Evolutionary conservation across 2,797 vertebrate genomes (phyloP).

Genomic region (Hydrophis major): DNA sequence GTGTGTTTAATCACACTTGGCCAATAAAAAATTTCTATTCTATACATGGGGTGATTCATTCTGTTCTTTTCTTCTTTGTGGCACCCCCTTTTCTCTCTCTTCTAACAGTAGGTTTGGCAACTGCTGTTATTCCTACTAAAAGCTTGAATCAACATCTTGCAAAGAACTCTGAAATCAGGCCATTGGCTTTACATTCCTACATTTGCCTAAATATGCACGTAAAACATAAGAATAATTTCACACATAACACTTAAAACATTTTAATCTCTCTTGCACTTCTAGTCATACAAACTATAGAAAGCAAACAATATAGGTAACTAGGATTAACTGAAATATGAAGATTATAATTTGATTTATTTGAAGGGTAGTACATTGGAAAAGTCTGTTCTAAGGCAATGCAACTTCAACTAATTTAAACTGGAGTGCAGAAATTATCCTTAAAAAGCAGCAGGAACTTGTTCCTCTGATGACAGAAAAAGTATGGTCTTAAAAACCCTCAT

Average conservation of each 20-base stretch:
- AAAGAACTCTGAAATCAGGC: not conserved
- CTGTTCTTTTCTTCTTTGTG: not conserved
- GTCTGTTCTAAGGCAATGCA: not conserved
- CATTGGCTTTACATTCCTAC: not conserved
- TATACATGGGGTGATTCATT: not conserved
- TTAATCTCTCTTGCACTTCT: not conserved
- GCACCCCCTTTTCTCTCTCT: not conserved
- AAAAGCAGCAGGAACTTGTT: not conserved
- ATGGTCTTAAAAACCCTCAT: not conserved
- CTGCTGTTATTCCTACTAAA: not conserved
- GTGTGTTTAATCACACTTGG: too few relatives aligned
- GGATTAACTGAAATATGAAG: not conserved
- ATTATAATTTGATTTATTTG: not conserved
- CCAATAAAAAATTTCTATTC: too few relatives aligned
- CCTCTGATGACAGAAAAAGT: not conserved
- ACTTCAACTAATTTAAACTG: not conserved
- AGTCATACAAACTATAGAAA: not conserved
- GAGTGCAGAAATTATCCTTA: not conserved
- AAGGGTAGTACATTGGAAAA: not conserved
- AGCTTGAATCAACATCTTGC: not conserved
- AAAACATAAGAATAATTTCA: not conserved
- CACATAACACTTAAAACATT: not conserved
- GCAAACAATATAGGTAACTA: not conserved
- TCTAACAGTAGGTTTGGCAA: not conserved
- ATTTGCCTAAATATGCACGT: not conserved